A percentile compares a stretch with the other conserved stretches of the same genome.
phyloP scores from a whole-genome alignment of 2,888 invertebrate species.

The Listrodromus nycthemerus region DNA sequence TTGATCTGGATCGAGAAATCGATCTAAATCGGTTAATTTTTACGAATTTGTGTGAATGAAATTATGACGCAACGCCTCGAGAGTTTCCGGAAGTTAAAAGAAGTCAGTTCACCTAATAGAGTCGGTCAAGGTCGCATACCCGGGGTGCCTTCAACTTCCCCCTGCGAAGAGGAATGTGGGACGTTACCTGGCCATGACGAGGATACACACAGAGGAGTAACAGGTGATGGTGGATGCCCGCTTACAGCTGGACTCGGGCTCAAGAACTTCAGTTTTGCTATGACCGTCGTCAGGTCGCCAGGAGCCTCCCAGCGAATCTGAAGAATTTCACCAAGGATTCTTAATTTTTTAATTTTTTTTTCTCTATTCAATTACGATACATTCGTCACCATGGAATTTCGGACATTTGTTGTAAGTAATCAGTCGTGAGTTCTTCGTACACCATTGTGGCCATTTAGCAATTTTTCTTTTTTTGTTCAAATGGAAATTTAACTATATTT shows the following conservation, averaged over 20 bases:
- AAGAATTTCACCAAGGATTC: conserved; percentile 37
- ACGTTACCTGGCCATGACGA: conserved; percentile 50
- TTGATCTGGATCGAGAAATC: background rate
- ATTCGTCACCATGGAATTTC: conserved; percentile 75
- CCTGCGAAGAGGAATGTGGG: conserved; percentile 62
- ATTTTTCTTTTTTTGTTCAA: conserved; percentile 21
- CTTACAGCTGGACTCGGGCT: conserved; percentile 72
- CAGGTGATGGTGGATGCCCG: conserved; percentile 66
- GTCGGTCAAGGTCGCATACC: conserved; percentile 75
- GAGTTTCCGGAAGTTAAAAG: conserved; percentile 63
- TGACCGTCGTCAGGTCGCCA: conserved; percentile 78
- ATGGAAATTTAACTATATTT: background rate
- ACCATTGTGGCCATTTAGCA: background rate
- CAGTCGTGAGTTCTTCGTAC: background rate
- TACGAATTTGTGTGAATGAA: conserved; percentile 46
- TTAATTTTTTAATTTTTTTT: conserved; percentile 44
- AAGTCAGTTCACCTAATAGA: conserved; percentile 56
- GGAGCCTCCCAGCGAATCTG: conserved; percentile 59
- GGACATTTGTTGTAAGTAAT: conserved; percentile 78
- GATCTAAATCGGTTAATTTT: conserved; percentile 44
- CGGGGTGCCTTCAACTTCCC: conserved; percentile 33
- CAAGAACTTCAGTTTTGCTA: conserved; percentile 81
- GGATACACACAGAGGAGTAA: conserved; percentile 44
- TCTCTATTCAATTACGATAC: conserved; percentile 1
- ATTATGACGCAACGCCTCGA: conserved; percentile 48